Conservation (phyloP, 2,888 invertebrate species). For the Mythimna lalbum region DNA sequence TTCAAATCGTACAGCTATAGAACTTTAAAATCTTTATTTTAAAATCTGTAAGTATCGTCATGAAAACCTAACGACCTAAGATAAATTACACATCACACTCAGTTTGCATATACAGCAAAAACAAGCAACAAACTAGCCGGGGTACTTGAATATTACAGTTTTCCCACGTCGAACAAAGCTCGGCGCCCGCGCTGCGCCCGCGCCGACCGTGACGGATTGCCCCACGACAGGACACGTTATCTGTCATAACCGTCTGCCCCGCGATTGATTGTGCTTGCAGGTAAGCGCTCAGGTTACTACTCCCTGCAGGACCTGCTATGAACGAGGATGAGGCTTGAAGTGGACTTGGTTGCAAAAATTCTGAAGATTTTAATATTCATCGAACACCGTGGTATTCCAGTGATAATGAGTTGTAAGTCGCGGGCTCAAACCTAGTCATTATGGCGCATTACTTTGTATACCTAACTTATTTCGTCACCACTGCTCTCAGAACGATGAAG, state of each 20-base stretch:
- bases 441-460: no score
- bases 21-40: no score
- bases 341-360: no score
- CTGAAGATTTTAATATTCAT: background rate
- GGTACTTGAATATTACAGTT: slow-evolving; percentile 56
- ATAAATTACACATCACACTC: slow-evolving; percentile 40
- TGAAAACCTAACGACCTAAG: slow-evolving; percentile 19
- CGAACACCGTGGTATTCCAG: no score
- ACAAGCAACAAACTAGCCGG: slow-evolving; percentile 40
- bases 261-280: slow-evolving; percentile 74
- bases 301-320: slow-evolving; percentile 19
- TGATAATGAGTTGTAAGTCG: background rate
- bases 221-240: slow-evolving; percentile 79
- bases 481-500: no score
- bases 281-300: slow-evolving; percentile 58
- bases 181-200: slow-evolving; percentile 67
- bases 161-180: slow-evolving; percentile 77
- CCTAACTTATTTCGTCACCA: no score
- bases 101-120: slow-evolving; percentile 50
- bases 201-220: slow-evolving; percentile 79
- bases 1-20: background rate
- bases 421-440: background rate
- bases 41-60: background rate
- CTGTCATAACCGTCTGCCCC: slow-evolving; percentile 71
- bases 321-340: no score